These are phyloP conservation scores for Thomomys bottae DNA, from an alignment of 2,113 vertebrate genomes.

Conservation along the genomic window DNA sequence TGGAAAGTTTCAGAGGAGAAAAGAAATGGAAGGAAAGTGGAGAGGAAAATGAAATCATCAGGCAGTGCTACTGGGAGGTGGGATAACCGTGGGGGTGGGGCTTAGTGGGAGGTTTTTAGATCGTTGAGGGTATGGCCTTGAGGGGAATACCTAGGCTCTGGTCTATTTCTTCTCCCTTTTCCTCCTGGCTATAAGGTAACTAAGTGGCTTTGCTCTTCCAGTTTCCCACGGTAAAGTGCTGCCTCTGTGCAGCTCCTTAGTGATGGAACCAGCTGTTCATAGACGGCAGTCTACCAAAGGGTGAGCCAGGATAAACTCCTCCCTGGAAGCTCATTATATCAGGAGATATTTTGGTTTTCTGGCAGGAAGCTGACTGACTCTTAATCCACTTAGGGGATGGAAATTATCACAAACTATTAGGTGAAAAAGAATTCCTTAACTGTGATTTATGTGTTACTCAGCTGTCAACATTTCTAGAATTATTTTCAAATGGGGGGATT, in stretches of 20 bases:
- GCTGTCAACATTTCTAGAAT: neutral
- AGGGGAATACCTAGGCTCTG: neutral
- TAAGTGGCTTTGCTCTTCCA: too few relatives aligned
- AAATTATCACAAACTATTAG: neutral
- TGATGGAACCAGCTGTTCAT: neutral
- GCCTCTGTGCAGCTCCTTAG: too few relatives aligned
- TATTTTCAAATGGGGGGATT: neutral
- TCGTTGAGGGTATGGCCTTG: neutral
- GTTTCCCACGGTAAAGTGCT: too few relatives aligned
- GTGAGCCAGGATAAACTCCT: too few relatives aligned
- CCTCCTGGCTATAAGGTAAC: neutral
- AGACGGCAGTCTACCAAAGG: neutral
- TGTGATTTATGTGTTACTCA: neutral
- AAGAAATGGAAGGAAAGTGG: neutral
- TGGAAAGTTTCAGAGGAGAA: neutral
- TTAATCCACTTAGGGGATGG: too few relatives aligned
- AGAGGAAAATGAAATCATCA: neutral
- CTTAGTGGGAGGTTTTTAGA: neutral
- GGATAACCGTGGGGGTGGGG: accelerated
- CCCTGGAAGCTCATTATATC: neutral
- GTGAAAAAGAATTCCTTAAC: neutral
- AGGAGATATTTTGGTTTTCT: neutral
- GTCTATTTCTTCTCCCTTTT: neutral
- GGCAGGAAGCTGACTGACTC: neutral
- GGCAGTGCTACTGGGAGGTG: neutral